phyloP scores from a whole-genome alignment of 2,113 vertebrate species.

The Triplophysa siluroides region DNA sequence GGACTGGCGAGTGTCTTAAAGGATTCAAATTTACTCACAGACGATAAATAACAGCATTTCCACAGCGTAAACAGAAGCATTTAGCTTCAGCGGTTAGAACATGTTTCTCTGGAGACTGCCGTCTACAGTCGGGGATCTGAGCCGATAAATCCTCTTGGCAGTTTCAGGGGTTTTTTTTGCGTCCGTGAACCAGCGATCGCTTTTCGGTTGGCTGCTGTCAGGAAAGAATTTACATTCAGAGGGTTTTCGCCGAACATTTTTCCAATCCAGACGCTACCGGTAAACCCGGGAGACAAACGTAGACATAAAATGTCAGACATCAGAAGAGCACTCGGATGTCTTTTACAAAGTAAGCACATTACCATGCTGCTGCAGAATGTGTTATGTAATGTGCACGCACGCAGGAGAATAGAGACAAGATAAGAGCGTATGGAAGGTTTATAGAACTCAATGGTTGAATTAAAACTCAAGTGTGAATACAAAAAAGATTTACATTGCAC shows the following conservation, averaged over 20 bases:
- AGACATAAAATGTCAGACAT: background rate
- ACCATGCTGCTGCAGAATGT: background rate
- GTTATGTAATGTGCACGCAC: background rate
- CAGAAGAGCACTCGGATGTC: background rate
- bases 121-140: background rate
- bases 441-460: background rate
- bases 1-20: background rate
- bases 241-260: background rate
- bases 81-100: slow-evolving; percentile 8
- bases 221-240: slow-evolving; percentile 5
- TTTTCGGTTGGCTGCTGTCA: background rate
- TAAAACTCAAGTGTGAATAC: no score
- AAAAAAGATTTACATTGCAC: no score
- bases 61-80: slow-evolving; percentile 5
- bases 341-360: background rate
- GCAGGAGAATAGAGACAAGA: background rate
- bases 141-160: slow-evolving; percentile 29
- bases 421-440: background rate
- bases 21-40: slow-evolving; percentile 10
- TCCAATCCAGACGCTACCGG: slow-evolving; percentile 1
- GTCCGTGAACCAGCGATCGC: background rate
- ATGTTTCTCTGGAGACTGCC: slow-evolving; percentile 7
- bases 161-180: background rate
- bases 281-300: background rate
- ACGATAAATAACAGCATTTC: slow-evolving; percentile 44